Evolutionary conservation across 2,888 invertebrate genomes (phyloP).

Genomic region (Tipula helvola): DNA sequence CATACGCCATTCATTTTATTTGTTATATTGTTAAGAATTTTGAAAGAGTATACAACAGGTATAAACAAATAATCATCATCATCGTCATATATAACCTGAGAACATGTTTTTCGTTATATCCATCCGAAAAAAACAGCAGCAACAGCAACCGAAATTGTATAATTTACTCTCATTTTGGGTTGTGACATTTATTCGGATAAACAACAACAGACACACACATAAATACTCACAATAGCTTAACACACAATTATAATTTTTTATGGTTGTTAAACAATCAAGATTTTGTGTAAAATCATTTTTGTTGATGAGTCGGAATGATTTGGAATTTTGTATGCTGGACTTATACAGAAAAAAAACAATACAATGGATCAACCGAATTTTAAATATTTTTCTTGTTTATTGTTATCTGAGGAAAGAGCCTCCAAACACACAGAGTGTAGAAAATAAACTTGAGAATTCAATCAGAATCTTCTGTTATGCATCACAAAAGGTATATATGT

Average conservation of each 20-base stretch:
- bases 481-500: background rate
- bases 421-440: background rate
- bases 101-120: background rate
- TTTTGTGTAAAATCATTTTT: conserved; percentile 4
- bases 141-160: background rate
- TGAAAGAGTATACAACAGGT: background rate
- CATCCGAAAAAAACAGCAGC: background rate
- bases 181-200: background rate
- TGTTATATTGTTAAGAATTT: background rate
- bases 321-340: background rate
- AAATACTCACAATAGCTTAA: background rate
- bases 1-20: background rate
- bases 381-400: background rate
- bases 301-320: background rate
- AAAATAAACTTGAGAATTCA: background rate
- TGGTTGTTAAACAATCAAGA: background rate
- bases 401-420: background rate
- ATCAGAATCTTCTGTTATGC: background rate
- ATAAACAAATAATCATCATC: background rate
- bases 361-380: background rate
- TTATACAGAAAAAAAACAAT: background rate
- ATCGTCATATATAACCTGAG: background rate
- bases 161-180: background rate
- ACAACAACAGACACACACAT: background rate
- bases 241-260: background rate